Conservation (phyloP, 2,113 vertebrate species). For the Albula glossodonta region DNA sequence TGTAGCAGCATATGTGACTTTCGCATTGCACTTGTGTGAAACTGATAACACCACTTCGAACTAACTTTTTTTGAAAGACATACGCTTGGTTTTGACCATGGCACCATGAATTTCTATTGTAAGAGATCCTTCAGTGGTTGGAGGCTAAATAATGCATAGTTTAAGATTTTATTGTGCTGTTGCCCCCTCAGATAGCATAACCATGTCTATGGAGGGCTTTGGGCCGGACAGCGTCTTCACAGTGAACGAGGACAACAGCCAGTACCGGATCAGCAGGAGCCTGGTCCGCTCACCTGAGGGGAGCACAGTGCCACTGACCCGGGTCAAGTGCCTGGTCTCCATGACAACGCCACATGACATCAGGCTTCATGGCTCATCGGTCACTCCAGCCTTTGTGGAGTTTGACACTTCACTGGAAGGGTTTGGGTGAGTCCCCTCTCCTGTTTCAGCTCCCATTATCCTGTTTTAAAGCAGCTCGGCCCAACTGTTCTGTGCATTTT, state of each 20-base stretch:
- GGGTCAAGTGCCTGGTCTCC: slow-evolving; percentile 96
- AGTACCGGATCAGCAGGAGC: slow-evolving; percentile 93
- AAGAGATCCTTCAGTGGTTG: too few relatives aligned
- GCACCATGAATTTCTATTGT: too few relatives aligned
- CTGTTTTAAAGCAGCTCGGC: not conserved
- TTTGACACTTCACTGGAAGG: slow-evolving; percentile 93
- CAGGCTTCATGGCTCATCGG: slow-evolving; percentile 89
- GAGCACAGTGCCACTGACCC: slow-evolving; percentile 92
- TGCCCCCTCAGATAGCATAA: slow-evolving; percentile 78
- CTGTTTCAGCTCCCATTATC: not conserved
- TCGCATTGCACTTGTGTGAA: too few relatives aligned
- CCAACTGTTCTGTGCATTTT: not conserved
- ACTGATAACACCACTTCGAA: too few relatives aligned
- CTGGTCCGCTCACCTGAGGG: slow-evolving; percentile 94
- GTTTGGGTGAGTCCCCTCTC: slow-evolving; percentile 80
- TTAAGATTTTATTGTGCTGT: too few relatives aligned
- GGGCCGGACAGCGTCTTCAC: slow-evolving; percentile 89
- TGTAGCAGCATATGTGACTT: too few relatives aligned
- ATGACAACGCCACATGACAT: slow-evolving; percentile 98
- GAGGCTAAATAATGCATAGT: too few relatives aligned
- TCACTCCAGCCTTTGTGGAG: slow-evolving; percentile 91
- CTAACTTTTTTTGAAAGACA: too few relatives aligned
- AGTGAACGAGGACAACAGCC: slow-evolving; percentile 83
- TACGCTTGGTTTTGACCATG: too few relatives aligned
- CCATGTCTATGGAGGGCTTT: slow-evolving; percentile 86